phyloP scores from a whole-genome alignment of 2,113 vertebrate genomes.

The Trematocara stigmaticum region DNA sequence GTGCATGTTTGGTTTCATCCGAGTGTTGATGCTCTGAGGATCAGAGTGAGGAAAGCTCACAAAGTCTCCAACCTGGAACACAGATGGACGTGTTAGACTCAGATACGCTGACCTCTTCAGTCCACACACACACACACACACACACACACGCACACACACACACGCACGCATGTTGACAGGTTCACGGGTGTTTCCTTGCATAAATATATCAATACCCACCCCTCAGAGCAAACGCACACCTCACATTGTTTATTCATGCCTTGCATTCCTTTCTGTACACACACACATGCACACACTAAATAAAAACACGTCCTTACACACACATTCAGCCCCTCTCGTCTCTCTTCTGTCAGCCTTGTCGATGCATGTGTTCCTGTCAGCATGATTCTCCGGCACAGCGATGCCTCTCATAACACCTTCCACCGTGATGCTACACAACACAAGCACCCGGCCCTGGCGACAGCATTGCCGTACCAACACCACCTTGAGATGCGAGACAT shows the following conservation, averaged over 20 bases:
- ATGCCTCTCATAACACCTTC: conserved; percentile 47
- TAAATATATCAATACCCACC: background rate
- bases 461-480: conserved; percentile 56
- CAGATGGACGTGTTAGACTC: conserved; percentile 2
- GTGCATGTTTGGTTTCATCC: conserved; percentile 62
- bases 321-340: background rate
- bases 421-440: conserved; percentile 23
- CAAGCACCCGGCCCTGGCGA: conserved; percentile 1
- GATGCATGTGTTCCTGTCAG: conserved; percentile 54
- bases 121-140: background rate
- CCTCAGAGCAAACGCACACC: background rate
- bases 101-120: conserved; percentile 1
- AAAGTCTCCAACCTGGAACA: conserved; percentile 19
- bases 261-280: background rate
- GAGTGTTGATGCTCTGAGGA: conserved; percentile 12
- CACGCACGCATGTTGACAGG: background rate
- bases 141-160: background rate
- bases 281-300: background rate
- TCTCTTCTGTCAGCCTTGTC: conserved; percentile 11
- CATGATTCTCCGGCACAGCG: conserved; percentile 40
- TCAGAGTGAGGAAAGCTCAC: conserved; percentile 6
- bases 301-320: background rate
- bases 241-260: background rate
- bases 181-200: background rate
- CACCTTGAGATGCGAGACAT: conserved; percentile 42